These are phyloP conservation scores for Willisornis vidua DNA, from an alignment of 2,113 vertebrate species.

Conservation along the genomic window DNA sequence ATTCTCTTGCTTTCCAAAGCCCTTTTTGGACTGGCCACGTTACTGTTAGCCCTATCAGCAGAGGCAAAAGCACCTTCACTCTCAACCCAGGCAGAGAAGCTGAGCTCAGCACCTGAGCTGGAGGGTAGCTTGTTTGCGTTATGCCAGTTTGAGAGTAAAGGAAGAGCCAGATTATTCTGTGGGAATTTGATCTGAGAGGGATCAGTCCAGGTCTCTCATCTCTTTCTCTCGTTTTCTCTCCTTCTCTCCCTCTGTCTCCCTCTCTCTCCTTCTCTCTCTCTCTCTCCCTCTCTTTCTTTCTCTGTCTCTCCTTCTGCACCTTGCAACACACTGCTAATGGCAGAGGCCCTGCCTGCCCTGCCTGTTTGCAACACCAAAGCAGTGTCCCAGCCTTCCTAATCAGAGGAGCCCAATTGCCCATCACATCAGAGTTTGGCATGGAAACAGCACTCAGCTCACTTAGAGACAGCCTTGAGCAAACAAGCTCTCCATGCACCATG, in stretches of 20 bases:
- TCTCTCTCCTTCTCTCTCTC: neutral
- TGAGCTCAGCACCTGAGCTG: neutral
- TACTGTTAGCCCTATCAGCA: neutral
- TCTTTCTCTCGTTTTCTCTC: neutral
- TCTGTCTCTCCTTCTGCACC: neutral
- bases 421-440: constrained; percentile 28
- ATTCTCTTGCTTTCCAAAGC: neutral
- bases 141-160: neutral
- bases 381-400: neutral
- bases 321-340: neutral
- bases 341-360: neutral
- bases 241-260: neutral
- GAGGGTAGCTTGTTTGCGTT: neutral
- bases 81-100: neutral
- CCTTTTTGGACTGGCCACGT: neutral
- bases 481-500: neutral
- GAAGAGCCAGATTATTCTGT: neutral
- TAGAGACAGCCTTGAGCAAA: constrained; percentile 36
- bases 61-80: neutral
- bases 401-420: neutral
- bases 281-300: neutral
- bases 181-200: neutral
- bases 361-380: neutral
- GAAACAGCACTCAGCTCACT: constrained; percentile 36
- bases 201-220: neutral